Evolutionary conservation across 2,888 invertebrate genomes (phyloP).

Genomic region (Synanthedon vespiformis): DNA sequence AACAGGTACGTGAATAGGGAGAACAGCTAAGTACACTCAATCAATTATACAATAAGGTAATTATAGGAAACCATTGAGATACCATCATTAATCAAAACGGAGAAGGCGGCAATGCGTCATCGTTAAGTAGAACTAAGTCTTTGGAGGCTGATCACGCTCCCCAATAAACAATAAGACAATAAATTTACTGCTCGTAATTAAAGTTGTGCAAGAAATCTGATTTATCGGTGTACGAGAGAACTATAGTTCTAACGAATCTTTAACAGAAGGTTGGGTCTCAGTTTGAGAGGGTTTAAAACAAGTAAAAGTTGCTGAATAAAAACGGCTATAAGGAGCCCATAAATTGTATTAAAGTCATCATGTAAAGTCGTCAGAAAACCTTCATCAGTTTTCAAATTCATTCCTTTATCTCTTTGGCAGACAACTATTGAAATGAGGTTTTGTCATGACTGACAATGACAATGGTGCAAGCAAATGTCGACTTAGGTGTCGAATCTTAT

Average conservation of each 20-base stretch:
- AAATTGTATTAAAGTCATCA: too few species aligned
- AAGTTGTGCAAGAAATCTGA: constrained; percentile 5
- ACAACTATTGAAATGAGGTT: too few species aligned
- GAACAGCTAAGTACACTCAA: not conserved
- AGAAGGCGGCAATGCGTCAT: not conserved
- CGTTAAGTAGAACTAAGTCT: not conserved
- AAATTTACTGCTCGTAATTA: constrained; percentile 7
- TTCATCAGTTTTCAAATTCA: too few species aligned
- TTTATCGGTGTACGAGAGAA: constrained; percentile 2
- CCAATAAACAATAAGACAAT: constrained; percentile 2
- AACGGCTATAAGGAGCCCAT: too few species aligned
- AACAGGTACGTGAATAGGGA: too few species aligned
- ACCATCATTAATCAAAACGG: not conserved
- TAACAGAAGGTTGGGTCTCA: not conserved
- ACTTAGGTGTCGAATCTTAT: too few species aligned
- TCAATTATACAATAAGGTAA: not conserved
- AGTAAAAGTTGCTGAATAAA: too few species aligned
- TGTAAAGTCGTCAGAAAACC: too few species aligned
- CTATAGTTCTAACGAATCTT: constrained; percentile 1
- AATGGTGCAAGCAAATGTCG: too few species aligned
- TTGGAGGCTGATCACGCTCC: not conserved
- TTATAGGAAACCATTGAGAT: not conserved
- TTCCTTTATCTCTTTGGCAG: too few species aligned
- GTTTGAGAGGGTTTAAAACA: not conserved
- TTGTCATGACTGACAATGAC: too few species aligned